Percentiles rank a stretch among this genome's conserved stretches.
Evolutionary conservation across 2,797 vertebrate species (phyloP).

Genomic region (Glossophaga mutica): DNA sequence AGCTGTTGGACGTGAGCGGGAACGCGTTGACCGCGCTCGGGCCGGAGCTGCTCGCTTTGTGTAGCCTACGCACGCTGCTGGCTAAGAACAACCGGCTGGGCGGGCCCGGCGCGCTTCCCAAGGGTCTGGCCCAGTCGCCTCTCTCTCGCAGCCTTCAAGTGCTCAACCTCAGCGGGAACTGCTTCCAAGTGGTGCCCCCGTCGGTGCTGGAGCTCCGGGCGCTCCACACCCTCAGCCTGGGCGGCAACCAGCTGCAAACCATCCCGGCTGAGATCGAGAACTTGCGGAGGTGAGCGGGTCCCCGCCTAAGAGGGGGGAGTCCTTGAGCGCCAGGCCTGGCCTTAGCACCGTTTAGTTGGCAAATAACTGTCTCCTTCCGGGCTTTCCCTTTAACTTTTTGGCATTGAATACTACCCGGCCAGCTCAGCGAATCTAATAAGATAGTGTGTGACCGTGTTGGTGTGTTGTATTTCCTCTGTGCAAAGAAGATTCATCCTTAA

Average conservation of each 20-base stretch:
- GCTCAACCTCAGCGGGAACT: slow-evolving; percentile 95
- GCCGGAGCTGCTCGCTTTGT: slow-evolving; percentile 86
- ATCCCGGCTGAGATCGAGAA: slow-evolving; percentile 94
- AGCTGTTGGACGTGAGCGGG: slow-evolving; percentile 93
- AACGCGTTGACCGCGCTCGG: slow-evolving; percentile 88
- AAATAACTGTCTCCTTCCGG: not conserved
- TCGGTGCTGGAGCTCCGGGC: slow-evolving; percentile 87
- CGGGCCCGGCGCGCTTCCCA: slow-evolving; percentile 90
- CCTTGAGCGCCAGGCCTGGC: not conserved
- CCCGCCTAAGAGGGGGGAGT: not conserved
- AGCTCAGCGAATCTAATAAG: not conserved
- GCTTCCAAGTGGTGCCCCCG: slow-evolving; percentile 92
- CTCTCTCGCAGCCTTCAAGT: slow-evolving; percentile 91
- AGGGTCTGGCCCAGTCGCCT: slow-evolving; percentile 82
- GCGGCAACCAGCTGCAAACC: slow-evolving; percentile 92
- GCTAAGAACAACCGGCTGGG: slow-evolving; percentile 97
- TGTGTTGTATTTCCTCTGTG: not conserved
- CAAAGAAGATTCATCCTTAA: not conserved
- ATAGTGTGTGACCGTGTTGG: not conserved
- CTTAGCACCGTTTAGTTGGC: not conserved
- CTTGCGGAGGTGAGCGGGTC: slow-evolving; percentile 86
- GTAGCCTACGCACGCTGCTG: slow-evolving; percentile 88
- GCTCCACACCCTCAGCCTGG: slow-evolving; percentile 93
- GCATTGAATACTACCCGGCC: not conserved
- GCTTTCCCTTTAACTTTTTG: not conserved